Percentiles rank a stretch among this genome's conserved stretches.
These are phyloP conservation scores for Mirounga angustirostris DNA, from an alignment of 2,113 vertebrate species.

Conservation along the genomic window DNA sequence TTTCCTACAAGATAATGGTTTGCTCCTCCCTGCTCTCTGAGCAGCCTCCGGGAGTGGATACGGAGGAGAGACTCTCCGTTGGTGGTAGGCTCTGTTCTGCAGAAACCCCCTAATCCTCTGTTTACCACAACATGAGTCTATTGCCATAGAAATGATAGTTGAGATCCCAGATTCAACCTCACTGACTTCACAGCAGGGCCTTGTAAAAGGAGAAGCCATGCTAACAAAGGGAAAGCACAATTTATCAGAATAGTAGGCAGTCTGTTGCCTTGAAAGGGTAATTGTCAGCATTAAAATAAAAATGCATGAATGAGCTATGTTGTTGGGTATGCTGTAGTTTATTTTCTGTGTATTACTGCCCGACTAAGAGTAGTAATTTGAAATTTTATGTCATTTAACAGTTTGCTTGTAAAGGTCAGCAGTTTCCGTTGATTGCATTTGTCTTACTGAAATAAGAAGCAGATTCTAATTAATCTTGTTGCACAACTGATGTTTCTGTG, in stretches of 20 bases:
- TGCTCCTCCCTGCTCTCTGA: neutral
- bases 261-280: conserved; percentile 61
- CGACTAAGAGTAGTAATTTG: conserved; percentile 47
- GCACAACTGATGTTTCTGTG: neutral
- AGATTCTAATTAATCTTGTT: conserved; percentile 46
- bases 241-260: conserved; percentile 56
- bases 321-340: conserved; percentile 47
- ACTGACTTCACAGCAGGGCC: conserved; percentile 70
- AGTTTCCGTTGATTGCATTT: conserved; percentile 44
- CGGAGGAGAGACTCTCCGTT: conserved; percentile 12
- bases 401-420: conserved; percentile 62
- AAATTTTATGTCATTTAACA: conserved; percentile 55
- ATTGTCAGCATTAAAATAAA: conserved; percentile 66
- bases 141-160: conserved; percentile 84
- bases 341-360: conserved; percentile 56
- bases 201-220: conserved; percentile 64
- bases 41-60: neutral
- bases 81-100: conserved; percentile 59
- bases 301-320: conserved; percentile 70
- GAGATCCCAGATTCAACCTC: conserved; percentile 75
- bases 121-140: conserved; percentile 82
- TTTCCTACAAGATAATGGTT: neutral
- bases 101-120: conserved; percentile 82
- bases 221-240: neutral
- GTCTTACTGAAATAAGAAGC: conserved; percentile 62